Evolutionary conservation across 2,797 vertebrate genomes (phyloP).

Genomic region (Micropoecilia bifurca): DNA sequence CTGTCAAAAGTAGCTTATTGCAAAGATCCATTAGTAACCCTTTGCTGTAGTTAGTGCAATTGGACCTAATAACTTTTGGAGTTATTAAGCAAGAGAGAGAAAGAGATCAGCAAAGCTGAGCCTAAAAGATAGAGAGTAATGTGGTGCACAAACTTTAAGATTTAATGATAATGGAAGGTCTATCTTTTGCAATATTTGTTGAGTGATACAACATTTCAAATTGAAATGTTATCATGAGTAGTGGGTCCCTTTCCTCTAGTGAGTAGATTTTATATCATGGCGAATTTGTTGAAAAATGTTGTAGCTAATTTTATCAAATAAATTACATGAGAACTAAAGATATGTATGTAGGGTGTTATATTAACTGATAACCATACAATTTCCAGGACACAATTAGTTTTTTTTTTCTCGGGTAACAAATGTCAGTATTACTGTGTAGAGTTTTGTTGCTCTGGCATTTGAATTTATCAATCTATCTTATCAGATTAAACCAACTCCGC

Average conservation of each 20-base stretch:
- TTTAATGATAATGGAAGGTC: constrained; percentile 26
- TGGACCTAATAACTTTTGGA: constrained; percentile 75
- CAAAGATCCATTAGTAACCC: constrained; percentile 65
- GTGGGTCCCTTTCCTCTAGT: background rate
- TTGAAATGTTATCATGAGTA: background rate
- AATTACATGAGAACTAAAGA: background rate
- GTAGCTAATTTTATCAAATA: background rate
- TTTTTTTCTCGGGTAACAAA: background rate
- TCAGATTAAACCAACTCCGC: background rate
- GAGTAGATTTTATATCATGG: background rate
- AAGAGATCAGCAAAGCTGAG: constrained; percentile 38
- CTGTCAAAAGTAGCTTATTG: constrained; percentile 70
- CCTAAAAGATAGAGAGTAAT: constrained; percentile 64
- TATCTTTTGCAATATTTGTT: background rate
- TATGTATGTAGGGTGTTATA: background rate
- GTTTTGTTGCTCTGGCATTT: background rate
- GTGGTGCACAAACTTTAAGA: constrained; percentile 38
- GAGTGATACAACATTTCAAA: background rate
- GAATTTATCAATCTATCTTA: background rate
- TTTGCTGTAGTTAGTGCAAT: constrained; percentile 75
- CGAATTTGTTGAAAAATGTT: background rate
- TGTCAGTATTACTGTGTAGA: background rate
- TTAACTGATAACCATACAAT: background rate
- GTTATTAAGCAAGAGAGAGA: constrained; percentile 56
- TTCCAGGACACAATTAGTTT: background rate